Evolutionary conservation across 2,888 invertebrate species (phyloP), one percentile per base, ranked within the genome.

Genomic region (Ochlodes sylvanus): DNA sequence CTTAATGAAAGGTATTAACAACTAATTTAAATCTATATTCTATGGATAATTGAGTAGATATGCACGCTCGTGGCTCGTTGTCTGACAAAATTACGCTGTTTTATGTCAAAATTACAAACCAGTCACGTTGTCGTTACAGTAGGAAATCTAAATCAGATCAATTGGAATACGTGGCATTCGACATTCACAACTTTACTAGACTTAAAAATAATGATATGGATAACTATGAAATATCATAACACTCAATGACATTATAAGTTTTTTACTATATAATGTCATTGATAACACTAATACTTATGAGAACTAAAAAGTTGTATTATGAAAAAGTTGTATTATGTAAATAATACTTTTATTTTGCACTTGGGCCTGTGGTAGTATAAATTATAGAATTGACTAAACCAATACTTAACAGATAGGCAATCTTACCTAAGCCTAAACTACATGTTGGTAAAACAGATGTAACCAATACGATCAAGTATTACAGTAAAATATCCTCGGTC

Each of bases 1-100:
- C 82, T 72, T 84, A 88, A 86, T 86, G 83, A 86, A 87, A 83
- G 80, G 79, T 88, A 85, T 75, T 71, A 81, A 84, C 83, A 84
- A 82, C 82, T 85, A 84, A 80, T 83, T 84, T 84, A 79, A 79
- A 70, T 82, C 84, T 85, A 85, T 81, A 80, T 80, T 85, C 84
- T 82, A 80, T 86, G 84, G 79, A 76, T 76, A 75, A 73, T 76
- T 77, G 79, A 86, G 84, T 89, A 88, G 82, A 86, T 87, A 74
- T 76, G 73, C 76, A 75, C 77, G 77, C 76, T 73, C 67, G 71
- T 63, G 56, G 34, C 21, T 38, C 55, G 55, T 27, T 54, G 68
- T 73, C 75, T 73, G 76, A 71, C 74, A 73, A 76, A 76, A 76
- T 71, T 72, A 72, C 67, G 57, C 58, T 19, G 17, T 52, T 62